phyloP scores from a whole-genome alignment of 2,797 vertebrate genomes.

The Sylvilagus floridanus region DNA sequence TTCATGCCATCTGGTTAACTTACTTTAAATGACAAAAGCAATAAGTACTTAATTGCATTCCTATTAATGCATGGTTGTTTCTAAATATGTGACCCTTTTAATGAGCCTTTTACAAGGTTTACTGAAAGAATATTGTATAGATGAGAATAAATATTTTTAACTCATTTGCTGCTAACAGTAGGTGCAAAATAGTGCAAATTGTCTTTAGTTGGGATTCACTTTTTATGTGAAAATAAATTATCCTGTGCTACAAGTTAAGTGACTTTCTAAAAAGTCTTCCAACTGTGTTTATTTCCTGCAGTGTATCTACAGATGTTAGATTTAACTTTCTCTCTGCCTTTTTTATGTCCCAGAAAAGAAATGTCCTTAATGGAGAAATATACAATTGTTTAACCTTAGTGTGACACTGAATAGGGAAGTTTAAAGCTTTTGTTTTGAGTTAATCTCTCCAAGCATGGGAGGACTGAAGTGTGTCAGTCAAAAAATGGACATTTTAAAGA shows the following conservation, averaged over 20 bases:
- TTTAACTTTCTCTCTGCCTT: background rate
- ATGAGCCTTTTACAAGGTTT: conserved; percentile 80
- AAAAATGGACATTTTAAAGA: background rate
- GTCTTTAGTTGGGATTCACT: conserved; percentile 7
- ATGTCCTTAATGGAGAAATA: background rate
- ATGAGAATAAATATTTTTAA: conserved; percentile 80
- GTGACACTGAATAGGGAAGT: background rate
- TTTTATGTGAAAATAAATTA: conserved; percentile 67
- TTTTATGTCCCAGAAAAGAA: background rate
- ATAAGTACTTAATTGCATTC: conserved; percentile 84
- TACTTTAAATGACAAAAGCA: conserved; percentile 85
- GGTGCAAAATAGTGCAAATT: background rate
- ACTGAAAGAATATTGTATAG: conserved; percentile 77
- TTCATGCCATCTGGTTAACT: conserved; percentile 84
- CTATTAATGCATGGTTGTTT: conserved; percentile 84
- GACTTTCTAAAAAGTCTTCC: conserved; percentile 32
- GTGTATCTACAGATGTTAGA: background rate
- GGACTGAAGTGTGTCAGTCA: background rate
- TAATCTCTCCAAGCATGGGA: background rate
- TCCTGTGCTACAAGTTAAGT: background rate
- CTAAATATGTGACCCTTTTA: conserved; percentile 80
- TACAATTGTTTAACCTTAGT: background rate
- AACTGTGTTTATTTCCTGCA: background rate
- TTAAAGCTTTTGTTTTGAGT: background rate
- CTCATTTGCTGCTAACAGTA: conserved; percentile 64